Conservation (phyloP, 2,113 vertebrate species). For the Corythaixoides concolor region DNA sequence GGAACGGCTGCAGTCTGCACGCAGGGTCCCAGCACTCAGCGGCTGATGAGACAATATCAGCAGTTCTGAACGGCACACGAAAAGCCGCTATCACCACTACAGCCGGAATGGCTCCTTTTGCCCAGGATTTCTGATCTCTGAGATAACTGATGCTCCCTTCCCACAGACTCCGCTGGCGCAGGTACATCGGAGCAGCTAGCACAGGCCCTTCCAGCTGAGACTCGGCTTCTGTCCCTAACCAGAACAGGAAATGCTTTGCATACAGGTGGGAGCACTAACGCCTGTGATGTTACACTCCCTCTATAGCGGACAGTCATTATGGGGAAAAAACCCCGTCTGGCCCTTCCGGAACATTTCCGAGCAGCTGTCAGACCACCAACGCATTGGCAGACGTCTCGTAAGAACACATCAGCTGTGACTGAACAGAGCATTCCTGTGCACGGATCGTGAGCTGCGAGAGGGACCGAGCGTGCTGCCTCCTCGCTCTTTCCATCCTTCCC, state of each 20-base stretch:
- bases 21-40: neutral
- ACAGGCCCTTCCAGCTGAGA: fast-evolving
- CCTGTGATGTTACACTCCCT: neutral
- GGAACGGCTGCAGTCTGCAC: neutral
- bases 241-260: neutral
- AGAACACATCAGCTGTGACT: fast-evolving
- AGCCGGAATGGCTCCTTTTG: neutral
- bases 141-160: neutral
- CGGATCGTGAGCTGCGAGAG: fast-evolving
- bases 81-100: neutral
- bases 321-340: neutral
- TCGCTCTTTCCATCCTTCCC: neutral
- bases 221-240: neutral
- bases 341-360: neutral
- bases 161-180: neutral
- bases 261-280: neutral
- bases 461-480: fast-evolving
- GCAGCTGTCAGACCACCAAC: neutral
- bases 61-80: neutral
- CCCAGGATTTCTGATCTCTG: neutral
- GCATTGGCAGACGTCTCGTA: neutral
- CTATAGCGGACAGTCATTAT: neutral
- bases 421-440: neutral
- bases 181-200: neutral
- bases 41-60: neutral